These are phyloP conservation scores for Sebastiscus tertius DNA, from an alignment of 2,797 vertebrate species.

Conservation along the genomic window DNA sequence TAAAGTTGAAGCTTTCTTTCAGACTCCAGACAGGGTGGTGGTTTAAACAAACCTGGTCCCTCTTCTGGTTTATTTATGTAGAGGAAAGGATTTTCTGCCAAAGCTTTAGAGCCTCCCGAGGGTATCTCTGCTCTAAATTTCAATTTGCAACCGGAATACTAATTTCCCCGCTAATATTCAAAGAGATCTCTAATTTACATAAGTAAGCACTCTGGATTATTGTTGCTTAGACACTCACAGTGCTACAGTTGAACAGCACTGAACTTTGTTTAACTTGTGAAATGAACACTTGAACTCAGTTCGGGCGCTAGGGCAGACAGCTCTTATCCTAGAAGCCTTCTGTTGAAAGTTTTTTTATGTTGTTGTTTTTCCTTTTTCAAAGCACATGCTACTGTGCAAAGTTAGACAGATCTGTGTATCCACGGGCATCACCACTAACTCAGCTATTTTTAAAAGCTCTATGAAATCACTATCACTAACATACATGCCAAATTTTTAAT, in stretches of 20 bases:
- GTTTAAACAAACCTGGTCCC: conserved; percentile 42
- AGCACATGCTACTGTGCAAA: not conserved
- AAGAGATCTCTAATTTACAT: conserved; percentile 52
- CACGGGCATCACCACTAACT: not conserved
- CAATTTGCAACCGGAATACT: conserved; percentile 38
- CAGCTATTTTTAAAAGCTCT: not conserved
- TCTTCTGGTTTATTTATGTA: conserved; percentile 26
- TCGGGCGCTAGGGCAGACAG: conserved; percentile 30
- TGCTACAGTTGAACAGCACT: conserved; percentile 17
- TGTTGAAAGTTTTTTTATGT: not conserved
- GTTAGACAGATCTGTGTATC: not conserved
- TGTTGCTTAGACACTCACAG: conserved; percentile 34
- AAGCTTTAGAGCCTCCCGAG: conserved; percentile 43
- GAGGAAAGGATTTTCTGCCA: conserved; percentile 34
- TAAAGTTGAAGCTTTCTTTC: conserved; percentile 28
- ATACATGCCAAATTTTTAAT: not conserved
- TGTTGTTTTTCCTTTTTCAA: not conserved
- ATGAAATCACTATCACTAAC: not conserved
- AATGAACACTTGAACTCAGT: conserved; percentile 41
- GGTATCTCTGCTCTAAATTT: conserved; percentile 54
- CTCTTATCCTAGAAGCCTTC: not conserved
- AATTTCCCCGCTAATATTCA: conserved; percentile 59
- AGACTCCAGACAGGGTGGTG: conserved; percentile 19
- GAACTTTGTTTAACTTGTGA: conserved; percentile 62
- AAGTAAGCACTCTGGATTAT: conserved; percentile 53